A percentile compares a stretch with the other conserved stretches of the same genome.
Conservation (phyloP, 2,888 invertebrate genomes). For the Campoletis raptor region DNA sequence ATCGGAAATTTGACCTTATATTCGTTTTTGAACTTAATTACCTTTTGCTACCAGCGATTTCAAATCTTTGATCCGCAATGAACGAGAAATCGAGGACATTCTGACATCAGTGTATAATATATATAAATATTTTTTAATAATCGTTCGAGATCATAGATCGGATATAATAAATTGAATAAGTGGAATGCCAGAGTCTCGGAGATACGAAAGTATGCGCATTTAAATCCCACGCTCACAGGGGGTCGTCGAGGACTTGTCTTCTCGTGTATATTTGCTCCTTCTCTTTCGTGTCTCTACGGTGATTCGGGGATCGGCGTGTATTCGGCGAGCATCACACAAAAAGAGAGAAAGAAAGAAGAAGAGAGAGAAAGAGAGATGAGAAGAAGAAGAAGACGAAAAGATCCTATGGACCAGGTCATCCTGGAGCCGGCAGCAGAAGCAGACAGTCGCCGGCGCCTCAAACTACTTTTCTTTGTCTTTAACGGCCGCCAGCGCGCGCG, state of each 20-base stretch:
- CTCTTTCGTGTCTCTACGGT: slow-evolving; percentile 35
- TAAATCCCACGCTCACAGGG: slow-evolving; percentile 74
- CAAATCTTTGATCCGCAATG: neutral
- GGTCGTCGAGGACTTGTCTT: slow-evolving; percentile 68
- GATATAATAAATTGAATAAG: slow-evolving; percentile 60
- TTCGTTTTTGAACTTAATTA: neutral
- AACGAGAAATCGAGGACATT: slow-evolving; percentile 5
- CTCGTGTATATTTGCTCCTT: slow-evolving; percentile 24
- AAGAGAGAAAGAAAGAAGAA: slow-evolving; percentile 18
- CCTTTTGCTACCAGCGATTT: neutral
- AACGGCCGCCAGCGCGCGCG: slow-evolving; percentile 68
- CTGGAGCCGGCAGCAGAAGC: slow-evolving; percentile 68
- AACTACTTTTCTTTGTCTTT: slow-evolving; percentile 79
- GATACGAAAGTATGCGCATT: slow-evolving; percentile 53
- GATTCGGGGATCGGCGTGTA: slow-evolving; percentile 64
- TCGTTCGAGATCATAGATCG: slow-evolving; percentile 58
- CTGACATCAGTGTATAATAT: neutral
- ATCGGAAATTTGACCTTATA: too few species aligned
- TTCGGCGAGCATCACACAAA: slow-evolving; percentile 50
- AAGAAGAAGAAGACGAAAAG: slow-evolving; percentile 19
- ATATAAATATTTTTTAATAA: slow-evolving; percentile 13
- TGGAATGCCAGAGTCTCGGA: slow-evolving; percentile 62
- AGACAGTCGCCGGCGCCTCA: slow-evolving; percentile 77
- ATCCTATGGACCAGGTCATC: slow-evolving; percentile 57
- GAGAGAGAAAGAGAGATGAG: slow-evolving; percentile 17